Evolutionary conservation across 2,888 invertebrate species (phyloP).

Genomic region (Dascillus cervinus): DNA sequence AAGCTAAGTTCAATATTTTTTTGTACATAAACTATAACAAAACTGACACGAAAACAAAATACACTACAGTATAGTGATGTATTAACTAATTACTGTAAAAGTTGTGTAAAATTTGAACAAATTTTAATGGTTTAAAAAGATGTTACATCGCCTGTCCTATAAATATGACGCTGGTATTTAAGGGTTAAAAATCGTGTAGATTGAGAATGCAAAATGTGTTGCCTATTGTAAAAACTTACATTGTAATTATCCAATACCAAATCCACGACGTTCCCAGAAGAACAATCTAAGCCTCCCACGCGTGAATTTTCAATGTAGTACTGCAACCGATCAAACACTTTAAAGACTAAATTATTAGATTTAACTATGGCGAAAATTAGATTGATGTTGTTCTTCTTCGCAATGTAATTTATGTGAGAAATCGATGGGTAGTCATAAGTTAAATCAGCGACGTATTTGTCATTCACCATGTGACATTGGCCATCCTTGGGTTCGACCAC

Average conservation of each 20-base stretch:
- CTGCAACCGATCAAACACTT: slow-evolving; percentile 48
- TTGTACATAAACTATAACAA: too few species aligned
- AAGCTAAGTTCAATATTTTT: too few species aligned
- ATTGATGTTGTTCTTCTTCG: slow-evolving; percentile 62
- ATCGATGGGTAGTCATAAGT: slow-evolving; percentile 74
- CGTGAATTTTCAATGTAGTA: slow-evolving; percentile 59
- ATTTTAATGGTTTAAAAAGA: too few species aligned
- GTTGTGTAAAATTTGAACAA: too few species aligned
- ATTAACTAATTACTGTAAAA: too few species aligned
- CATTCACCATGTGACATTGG: slow-evolving; percentile 52
- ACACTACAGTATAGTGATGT: too few species aligned
- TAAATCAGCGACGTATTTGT: slow-evolving; percentile 50
- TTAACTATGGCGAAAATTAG: slow-evolving; percentile 68
- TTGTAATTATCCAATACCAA: slow-evolving; percentile 63
- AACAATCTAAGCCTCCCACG: slow-evolving; percentile 52
- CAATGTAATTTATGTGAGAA: slow-evolving; percentile 54
- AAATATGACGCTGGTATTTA: too few species aligned
- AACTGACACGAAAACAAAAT: too few species aligned
- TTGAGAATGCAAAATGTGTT: too few species aligned
- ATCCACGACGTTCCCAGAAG: slow-evolving; percentile 59
- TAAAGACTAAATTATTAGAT: slow-evolving; percentile 25
- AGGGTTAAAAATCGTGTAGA: too few species aligned
- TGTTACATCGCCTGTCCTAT: too few species aligned
- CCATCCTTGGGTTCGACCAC: slow-evolving; percentile 66
- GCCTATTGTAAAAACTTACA: slow-evolving; percentile 41